Evolutionary conservation across 2,888 invertebrate species (phyloP).

Genomic region (Caenorhabditis doughertyi): DNA sequence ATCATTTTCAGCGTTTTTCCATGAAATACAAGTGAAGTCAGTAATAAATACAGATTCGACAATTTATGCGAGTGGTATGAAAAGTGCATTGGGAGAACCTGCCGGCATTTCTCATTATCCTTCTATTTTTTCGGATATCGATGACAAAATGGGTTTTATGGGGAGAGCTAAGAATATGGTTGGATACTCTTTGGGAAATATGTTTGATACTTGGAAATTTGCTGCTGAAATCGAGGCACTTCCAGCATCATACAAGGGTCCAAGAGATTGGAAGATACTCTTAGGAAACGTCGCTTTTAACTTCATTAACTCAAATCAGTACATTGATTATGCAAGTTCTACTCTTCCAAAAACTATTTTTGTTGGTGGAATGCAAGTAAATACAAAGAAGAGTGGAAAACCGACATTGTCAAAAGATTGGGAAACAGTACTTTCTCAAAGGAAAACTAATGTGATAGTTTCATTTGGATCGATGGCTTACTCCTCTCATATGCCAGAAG

Average conservation of each 20-base stretch:
- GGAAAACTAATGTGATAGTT: conserved; percentile 50
- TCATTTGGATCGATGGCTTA: conserved; percentile 63
- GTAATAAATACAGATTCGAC: conserved; percentile 48
- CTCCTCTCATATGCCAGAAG: conserved; percentile 54
- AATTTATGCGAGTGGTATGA: conserved; percentile 27
- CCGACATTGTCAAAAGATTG: conserved; percentile 40
- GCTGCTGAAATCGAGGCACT: conserved; percentile 9
- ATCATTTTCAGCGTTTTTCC: conserved; percentile 44
- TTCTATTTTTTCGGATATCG: conserved; percentile 12
- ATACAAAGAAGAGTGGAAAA: conserved; percentile 44
- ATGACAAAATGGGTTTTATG: conserved; percentile 29
- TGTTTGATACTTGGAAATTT: conserved; percentile 1
- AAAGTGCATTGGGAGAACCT: conserved; percentile 48
- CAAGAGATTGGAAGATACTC: conserved; percentile 8
- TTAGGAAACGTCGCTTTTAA: conserved; percentile 43
- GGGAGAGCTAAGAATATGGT: conserved; percentile 35
- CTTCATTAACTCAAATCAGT: conserved; percentile 59
- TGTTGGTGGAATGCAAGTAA: conserved; percentile 63
- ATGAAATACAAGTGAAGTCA: conserved; percentile 38
- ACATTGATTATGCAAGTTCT: conserved; percentile 58
- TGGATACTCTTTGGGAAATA: neutral
- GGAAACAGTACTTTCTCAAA: conserved; percentile 27
- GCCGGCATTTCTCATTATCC: conserved; percentile 42
- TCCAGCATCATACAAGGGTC: conserved; percentile 12
- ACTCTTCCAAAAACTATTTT: conserved; percentile 60